Conservation (phyloP, 2,113 vertebrate genomes). For the Elephantulus edwardii region DNA sequence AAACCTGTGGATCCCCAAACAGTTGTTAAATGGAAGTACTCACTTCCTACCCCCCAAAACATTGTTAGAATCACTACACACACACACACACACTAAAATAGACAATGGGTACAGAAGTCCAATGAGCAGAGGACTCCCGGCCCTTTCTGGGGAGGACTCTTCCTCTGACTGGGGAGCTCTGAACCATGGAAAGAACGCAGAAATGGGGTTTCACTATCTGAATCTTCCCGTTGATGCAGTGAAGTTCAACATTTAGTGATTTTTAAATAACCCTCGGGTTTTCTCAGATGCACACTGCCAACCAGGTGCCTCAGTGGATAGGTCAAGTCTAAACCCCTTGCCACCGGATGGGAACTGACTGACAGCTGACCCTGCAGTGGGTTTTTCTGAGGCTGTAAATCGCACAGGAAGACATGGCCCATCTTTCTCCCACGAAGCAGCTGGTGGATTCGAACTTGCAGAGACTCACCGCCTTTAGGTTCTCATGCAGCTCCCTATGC, state of each 20-base stretch:
- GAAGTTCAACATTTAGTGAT: not conserved
- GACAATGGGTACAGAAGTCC: not conserved
- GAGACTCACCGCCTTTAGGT: too few relatives aligned
- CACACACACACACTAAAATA: not conserved
- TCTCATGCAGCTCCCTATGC: too few relatives aligned
- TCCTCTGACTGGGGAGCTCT: not conserved
- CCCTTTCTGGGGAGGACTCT: rapidly evolving
- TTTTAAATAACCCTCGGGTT: not conserved
- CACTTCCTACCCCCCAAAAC: not conserved
- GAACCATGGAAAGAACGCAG: not conserved
- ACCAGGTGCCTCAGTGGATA: too few relatives aligned
- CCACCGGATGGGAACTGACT: too few relatives aligned
- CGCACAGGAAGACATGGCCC: too few relatives aligned
- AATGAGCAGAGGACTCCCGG: not conserved
- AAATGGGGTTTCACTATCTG: not conserved
- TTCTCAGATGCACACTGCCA: too few relatives aligned
- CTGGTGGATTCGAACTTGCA: too few relatives aligned
- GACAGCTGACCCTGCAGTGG: not conserved
- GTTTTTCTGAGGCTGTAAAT: too few relatives aligned
- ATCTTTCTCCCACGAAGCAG: not conserved
- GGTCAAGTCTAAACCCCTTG: too few relatives aligned
- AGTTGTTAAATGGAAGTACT: not conserved
- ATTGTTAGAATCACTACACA: too few relatives aligned
- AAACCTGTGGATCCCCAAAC: not conserved
- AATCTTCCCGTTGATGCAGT: not conserved